Conservation (phyloP, 2,113 vertebrate species). For the Natator depressus region DNA sequence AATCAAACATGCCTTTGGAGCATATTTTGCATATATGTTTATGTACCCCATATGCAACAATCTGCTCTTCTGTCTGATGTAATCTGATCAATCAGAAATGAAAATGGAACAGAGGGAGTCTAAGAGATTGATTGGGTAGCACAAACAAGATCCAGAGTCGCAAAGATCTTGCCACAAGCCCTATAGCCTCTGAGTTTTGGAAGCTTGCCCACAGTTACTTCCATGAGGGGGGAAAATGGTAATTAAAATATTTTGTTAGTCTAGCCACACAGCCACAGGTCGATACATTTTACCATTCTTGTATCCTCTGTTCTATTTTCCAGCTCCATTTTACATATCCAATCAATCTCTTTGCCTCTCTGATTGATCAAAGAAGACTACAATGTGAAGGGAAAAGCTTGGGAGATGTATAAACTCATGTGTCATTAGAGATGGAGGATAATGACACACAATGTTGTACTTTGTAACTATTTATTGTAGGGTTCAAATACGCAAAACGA, state of each 20-base stretch:
- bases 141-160: neutral
- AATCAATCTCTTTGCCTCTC: conserved; percentile 24
- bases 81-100: conserved; percentile 23
- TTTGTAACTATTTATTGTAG: neutral
- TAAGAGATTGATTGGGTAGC: neutral
- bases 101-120: neutral
- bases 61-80: conserved; percentile 31
- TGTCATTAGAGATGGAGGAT: neutral
- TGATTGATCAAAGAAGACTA: conserved; percentile 25
- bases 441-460: neutral
- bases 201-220: neutral
- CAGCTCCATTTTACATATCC: conserved; percentile 11
- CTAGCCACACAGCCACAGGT: conserved; percentile 4
- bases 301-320: neutral
- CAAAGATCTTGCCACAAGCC: neutral
- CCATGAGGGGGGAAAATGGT: neutral
- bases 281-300: conserved; percentile 6
- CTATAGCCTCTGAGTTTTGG: neutral
- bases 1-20: neutral
- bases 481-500: neutral
- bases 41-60: neutral
- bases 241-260: conserved; percentile 28
- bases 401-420: neutral
- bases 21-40: neutral
- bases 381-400: neutral